Evolutionary conservation across 2,888 invertebrate genomes (phyloP), one percentile per base, ranked within the genome.

Genomic region (Sarcophaga variegata): DNA sequence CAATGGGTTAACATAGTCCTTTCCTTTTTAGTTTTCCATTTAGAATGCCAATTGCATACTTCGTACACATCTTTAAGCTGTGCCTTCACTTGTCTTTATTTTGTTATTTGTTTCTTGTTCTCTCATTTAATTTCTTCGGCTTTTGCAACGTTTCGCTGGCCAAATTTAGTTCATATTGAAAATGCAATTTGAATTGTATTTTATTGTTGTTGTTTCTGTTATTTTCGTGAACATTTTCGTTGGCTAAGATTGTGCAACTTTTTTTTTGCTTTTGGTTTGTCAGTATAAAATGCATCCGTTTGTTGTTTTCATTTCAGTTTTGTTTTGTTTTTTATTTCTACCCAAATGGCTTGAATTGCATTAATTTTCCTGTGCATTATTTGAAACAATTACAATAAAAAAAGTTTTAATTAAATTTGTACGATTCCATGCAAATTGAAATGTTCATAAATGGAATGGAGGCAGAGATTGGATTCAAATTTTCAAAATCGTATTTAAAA

Each of bases 101-200:
- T 20, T 14, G 14, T n/a, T 6, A 37, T 11, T 64, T 12, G 25
- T 27, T 12, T 14, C 27, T 54, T 25, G 47, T n/a, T n/a, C 10
- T 12, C 8, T 20, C 20, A 64, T 12, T 64, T 66, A 6, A 27
- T 66, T 66, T 66, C 3, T 3, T 20, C 2, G 45, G 1, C 64
- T 71, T 71, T 47, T 22, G 1, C 22, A 22, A 3, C 45, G 71
- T 64, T 72, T 72, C 49, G 47, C 59, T 82, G 25, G n/a, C 77
- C n/a, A 66, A 77, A 77, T 77, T 75, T 47, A 45, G 71, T 72
- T 72, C 60, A 37, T 60, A 60, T 60, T 6, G 25, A 63, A 75
- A 75, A 81, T 81, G 63, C 27, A 63, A 69, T 70, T 81, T 75
- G 49, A 81, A 75, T 63, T 63, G 49, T 62, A 59, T 76, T 64